Evolutionary conservation across 2,888 invertebrate genomes (phyloP).

Genomic region (Meteorus colon): DNA sequence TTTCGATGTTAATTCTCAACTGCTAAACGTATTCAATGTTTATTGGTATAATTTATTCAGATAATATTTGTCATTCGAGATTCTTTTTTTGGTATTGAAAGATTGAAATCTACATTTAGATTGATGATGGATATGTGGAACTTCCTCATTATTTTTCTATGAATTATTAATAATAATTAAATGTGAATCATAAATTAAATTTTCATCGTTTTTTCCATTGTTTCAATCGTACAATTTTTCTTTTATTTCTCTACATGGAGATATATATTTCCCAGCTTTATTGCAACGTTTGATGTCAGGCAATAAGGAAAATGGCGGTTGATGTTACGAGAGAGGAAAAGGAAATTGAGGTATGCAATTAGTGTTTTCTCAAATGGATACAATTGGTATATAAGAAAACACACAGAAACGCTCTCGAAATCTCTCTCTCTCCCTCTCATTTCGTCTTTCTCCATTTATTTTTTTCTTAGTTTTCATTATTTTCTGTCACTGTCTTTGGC

Average conservation of each 20-base stretch:
- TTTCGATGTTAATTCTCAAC: too few species aligned
- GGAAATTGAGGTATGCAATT: slow-evolving; percentile 55
- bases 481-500: not conserved
- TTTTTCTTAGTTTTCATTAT: not conserved
- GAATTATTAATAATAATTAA: too few species aligned
- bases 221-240: too few species aligned
- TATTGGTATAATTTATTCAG: too few species aligned
- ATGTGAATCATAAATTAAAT: too few species aligned
- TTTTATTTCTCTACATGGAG: not conserved
- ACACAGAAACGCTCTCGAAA: slow-evolving; percentile 18
- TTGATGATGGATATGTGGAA: too few species aligned
- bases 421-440: slow-evolving; percentile 36
- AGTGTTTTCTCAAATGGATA: slow-evolving; percentile 54
- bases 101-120: too few species aligned
- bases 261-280: not conserved
- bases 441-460: slow-evolving; percentile 34
- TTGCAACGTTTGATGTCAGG: not conserved
- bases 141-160: too few species aligned
- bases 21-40: too few species aligned
- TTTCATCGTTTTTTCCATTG: too few species aligned
- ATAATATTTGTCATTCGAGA: too few species aligned
- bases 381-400: not conserved
- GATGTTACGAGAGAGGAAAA: slow-evolving; percentile 46
- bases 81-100: too few species aligned
- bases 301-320: slow-evolving; percentile 35